These are phyloP conservation scores for Acleris holmiana DNA, from an alignment of 2,888 invertebrate genomes.

Conservation along the genomic window DNA sequence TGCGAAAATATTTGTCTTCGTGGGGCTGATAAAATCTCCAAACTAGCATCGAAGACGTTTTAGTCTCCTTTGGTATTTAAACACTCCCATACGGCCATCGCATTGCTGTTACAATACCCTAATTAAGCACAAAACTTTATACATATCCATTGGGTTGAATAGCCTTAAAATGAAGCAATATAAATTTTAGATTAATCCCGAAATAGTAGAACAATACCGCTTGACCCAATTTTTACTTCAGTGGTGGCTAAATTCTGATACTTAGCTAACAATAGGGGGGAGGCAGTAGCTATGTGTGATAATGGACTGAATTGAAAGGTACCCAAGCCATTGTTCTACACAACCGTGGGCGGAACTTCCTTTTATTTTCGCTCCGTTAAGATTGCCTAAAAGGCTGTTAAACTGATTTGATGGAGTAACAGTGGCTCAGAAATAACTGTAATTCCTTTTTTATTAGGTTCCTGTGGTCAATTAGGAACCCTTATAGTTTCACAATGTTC, in stretches of 20 bases:
- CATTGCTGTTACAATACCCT: too few relatives aligned
- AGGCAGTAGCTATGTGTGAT: conserved; percentile 47
- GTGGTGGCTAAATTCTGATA: conserved; percentile 47
- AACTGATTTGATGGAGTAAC: conserved; percentile 10
- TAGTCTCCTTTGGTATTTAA: too few relatives aligned
- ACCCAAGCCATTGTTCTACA: conserved; percentile 51
- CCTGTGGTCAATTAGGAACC: too few relatives aligned
- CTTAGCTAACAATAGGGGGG: conserved; percentile 49
- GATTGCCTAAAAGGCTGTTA: conserved; percentile 19
- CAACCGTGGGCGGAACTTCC: conserved; percentile 38
- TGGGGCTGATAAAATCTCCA: too few relatives aligned
- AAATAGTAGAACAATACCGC: conserved; percentile 11
- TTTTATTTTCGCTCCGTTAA: conserved; percentile 34
- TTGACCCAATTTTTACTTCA: conserved; percentile 39
- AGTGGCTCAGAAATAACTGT: background rate
- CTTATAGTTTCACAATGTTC: too few relatives aligned
- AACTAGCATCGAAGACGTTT: too few relatives aligned
- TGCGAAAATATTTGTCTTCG: too few relatives aligned
- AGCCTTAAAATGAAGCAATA: too few relatives aligned
- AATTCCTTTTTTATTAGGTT: too few relatives aligned
- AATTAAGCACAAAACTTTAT: too few relatives aligned
- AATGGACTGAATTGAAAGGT: conserved; percentile 50
- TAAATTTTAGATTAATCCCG: background rate
- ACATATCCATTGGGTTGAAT: too few relatives aligned
- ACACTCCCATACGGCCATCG: too few relatives aligned